phyloP scores from a whole-genome alignment of 2,888 invertebrate species.

The Hydroisotoma schaefferi region DNA sequence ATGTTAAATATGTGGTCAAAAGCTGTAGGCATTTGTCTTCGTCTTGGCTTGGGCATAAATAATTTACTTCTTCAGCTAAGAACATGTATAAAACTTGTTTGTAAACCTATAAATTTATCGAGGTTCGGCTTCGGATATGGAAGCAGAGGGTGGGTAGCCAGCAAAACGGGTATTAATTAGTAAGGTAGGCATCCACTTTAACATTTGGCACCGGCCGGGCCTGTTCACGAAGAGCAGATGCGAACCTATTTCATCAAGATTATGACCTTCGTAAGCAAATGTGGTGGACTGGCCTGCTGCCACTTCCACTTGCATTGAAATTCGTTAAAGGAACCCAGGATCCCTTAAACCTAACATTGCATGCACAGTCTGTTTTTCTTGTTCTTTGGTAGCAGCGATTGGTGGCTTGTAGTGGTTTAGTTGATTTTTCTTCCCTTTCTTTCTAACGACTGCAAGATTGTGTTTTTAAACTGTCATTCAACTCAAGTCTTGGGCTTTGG shows the following conservation, averaged over 20 bases:
- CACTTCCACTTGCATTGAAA: neutral
- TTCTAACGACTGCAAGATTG: neutral
- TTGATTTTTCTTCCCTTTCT: neutral
- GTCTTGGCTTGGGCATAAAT: neutral
- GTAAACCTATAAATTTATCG: neutral
- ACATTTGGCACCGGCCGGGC: slow-evolving; percentile 8
- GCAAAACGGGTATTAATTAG: neutral
- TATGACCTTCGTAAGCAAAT: neutral
- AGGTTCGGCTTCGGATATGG: no score
- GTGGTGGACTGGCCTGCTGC: neutral
- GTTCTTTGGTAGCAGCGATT: no score
- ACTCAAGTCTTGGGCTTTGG: neutral
- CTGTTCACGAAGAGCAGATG: neutral
- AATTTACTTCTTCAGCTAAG: neutral
- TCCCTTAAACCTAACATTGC: neutral
- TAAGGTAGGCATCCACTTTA: neutral
- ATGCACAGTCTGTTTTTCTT: no score
- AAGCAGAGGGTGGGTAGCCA: neutral
- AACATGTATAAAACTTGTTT: slow-evolving; percentile 1
- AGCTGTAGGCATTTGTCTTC: no score
- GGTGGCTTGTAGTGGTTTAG: no score
- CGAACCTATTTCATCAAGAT: neutral
- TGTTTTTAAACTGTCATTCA: neutral
- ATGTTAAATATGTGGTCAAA: no score
- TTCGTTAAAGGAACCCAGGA: neutral